These are phyloP conservation scores for Pseudochirops corinnae DNA, from an alignment of 2,797 vertebrate genomes.

Conservation along the genomic window DNA sequence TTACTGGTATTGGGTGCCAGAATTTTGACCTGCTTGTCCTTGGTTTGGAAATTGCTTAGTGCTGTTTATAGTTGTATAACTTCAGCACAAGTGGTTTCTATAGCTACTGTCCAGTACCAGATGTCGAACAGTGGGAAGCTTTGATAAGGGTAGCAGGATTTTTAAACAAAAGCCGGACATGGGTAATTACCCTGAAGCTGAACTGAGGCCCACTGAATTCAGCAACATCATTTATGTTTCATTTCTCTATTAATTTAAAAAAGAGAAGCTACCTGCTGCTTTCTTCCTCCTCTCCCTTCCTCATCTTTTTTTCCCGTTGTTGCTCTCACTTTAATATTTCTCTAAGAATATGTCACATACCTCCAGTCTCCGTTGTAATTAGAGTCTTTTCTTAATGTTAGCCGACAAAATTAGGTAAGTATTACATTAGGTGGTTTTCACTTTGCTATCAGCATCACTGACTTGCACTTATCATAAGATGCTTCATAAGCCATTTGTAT, in stretches of 20 bases:
- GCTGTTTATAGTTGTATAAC: slow-evolving; percentile 82
- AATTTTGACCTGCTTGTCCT: slow-evolving; percentile 76
- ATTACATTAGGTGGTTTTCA: background rate
- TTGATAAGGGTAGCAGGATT: slow-evolving; percentile 78
- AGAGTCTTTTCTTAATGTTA: slow-evolving; percentile 14
- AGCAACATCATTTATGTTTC: slow-evolving; percentile 60
- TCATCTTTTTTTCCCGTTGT: slow-evolving; percentile 29
- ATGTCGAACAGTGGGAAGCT: slow-evolving; percentile 78
- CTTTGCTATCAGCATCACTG: slow-evolving; percentile 24
- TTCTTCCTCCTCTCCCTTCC: slow-evolving; percentile 45
- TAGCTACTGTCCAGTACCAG: slow-evolving; percentile 83
- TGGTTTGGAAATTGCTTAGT: slow-evolving; percentile 70
- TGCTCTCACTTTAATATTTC: slow-evolving; percentile 43
- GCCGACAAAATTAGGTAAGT: slow-evolving; percentile 28
- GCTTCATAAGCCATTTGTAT: slow-evolving; percentile 64
- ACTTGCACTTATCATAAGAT: slow-evolving; percentile 64
- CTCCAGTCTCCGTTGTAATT: slow-evolving; percentile 47
- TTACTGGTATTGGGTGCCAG: slow-evolving; percentile 67
- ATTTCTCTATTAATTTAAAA: slow-evolving; percentile 60
- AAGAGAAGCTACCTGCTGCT: slow-evolving; percentile 16
- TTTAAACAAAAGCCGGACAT: slow-evolving; percentile 81
- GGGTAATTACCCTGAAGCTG: slow-evolving; percentile 78
- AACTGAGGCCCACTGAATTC: slow-evolving; percentile 66
- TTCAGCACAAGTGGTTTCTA: slow-evolving; percentile 81
- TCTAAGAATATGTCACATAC: slow-evolving; percentile 8